Base-by-base conservation (phyloP, 2,888 invertebrate species). In the Cactoblastis cactorum region DNA sequence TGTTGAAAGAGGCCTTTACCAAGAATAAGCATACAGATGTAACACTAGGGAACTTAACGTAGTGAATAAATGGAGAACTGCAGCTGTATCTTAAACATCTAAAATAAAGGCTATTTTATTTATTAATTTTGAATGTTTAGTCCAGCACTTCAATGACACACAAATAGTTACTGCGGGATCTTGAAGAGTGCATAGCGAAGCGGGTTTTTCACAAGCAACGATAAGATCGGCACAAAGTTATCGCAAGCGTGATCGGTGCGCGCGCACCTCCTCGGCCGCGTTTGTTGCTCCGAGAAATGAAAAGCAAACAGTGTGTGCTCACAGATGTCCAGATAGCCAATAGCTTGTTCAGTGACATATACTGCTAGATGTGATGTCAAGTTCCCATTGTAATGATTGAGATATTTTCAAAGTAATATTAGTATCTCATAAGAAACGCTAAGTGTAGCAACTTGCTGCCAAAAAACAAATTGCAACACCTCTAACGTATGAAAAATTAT, bases 241-340 rank as follows among this genome's bases (percentile, higher is more conserved):
- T 87, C 87, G 68, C 70, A 68, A 72, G 63, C 75, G 74, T 61
- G 79, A 88, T 88, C 87, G 71, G 68, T 77, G 80, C 85, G 82
- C 83, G 82, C 83, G 81, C 83, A 79, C 64, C 68, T 65, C 65
- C 74, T 65, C 73, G 65, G 45, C 38, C 60, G 58, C 80, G 83
- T 80, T 79, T 83, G 83, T 83, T 78, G 83, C 82, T 80, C 64
- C 71, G 74, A 83, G 86, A 86, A 81, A 88, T 88, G 88, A 87
- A 88, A 88, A 75, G 84, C 73, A 87, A 88, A 88, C 88, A 88
- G 72, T 72, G 77, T 72, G 77, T 74, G 77, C 81, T 73, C 79
- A 77, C 85, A 86, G 83, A 87, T 86, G 87, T 85, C 85, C 88
- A 86, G 87, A 86, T 88, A 87, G 85, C 83, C 87, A 85, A 87